A percentile compares a stretch with the other conserved stretches of the same genome.
Conservation (phyloP, 1,140 invertebrate species). For the Acromyrmex heyeri region DNA sequence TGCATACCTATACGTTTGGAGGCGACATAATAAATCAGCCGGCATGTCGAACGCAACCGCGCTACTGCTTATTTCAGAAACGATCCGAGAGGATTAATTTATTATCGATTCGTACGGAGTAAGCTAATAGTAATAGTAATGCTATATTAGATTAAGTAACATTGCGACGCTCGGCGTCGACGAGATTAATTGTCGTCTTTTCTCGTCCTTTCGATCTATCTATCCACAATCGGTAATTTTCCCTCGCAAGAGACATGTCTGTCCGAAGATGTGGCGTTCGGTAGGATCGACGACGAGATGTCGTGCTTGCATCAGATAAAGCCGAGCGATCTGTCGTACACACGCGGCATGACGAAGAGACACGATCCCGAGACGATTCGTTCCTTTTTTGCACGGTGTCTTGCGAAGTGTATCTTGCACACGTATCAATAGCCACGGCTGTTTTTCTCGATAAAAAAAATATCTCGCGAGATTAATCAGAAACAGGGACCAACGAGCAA, state of each 20-base stretch:
- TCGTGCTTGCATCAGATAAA: constrained; percentile 64
- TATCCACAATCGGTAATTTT: constrained; percentile 12
- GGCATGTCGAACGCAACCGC: constrained; percentile 35
- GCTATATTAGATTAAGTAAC: constrained; percentile 82
- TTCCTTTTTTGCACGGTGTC: constrained; percentile 28
- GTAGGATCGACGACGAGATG: constrained; percentile 49
- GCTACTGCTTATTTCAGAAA: constrained; percentile 42
- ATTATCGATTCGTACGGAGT: constrained; percentile 44
- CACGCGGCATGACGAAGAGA: constrained; percentile 41
- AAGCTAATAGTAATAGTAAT: constrained; percentile 83
- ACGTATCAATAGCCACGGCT: constrained; percentile 11
- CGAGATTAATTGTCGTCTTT: constrained; percentile 80
- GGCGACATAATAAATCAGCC: constrained; percentile 63
- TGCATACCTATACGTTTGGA: not conserved
- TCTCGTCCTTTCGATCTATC: constrained; percentile 34
- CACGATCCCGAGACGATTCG: constrained; percentile 29
- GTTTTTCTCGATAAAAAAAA: constrained; percentile 10
- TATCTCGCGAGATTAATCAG: constrained; percentile 25
- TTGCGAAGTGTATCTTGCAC: constrained; percentile 43
- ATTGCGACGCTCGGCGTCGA: constrained; percentile 61
- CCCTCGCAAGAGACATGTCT: constrained; percentile 9
- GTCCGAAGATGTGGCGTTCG: not conserved
- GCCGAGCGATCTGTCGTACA: constrained; percentile 34
- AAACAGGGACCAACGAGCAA: not conserved
- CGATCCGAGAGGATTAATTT: constrained; percentile 21